phyloP scores from a whole-genome alignment of 2,113 vertebrate genomes.

The Sylvilagus bachmani region DNA sequence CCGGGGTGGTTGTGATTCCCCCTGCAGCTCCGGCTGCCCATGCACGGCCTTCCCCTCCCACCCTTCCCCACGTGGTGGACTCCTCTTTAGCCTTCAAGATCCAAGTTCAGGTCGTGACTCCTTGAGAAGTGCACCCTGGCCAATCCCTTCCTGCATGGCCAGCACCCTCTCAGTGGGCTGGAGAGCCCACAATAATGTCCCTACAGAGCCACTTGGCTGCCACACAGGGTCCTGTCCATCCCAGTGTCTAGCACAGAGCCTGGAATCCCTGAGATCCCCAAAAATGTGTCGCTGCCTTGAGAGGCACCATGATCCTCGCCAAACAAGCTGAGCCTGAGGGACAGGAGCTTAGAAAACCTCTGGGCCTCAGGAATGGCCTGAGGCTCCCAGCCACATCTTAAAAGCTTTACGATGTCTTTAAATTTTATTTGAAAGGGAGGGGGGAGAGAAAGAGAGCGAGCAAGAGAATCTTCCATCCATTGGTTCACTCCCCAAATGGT shows the following conservation, averaged over 20 bases:
- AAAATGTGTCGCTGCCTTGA: conserved; percentile 23
- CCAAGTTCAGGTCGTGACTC: not conserved
- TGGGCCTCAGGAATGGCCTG: not conserved
- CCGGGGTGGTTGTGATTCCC: not conserved
- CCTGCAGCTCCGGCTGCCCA: not conserved
- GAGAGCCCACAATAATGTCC: not conserved
- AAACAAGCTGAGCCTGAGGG: not conserved
- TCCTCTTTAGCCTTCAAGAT: not conserved
- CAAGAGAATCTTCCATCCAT: too few relatives aligned
- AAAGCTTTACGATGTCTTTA: too few relatives aligned
- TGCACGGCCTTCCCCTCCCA: not conserved
- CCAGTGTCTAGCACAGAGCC: not conserved
- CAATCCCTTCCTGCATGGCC: not conserved
- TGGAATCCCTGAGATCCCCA: not conserved
- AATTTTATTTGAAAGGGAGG: too few relatives aligned
- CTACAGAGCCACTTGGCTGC: not conserved
- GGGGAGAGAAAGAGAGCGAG: too few relatives aligned
- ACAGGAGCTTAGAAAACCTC: not conserved
- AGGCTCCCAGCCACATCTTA: not conserved
- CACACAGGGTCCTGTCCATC: not conserved
- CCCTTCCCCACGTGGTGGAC: not conserved
- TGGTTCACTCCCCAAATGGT: too few relatives aligned
- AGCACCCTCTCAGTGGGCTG: not conserved
- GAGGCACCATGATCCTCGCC: not conserved
- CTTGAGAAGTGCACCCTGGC: conserved; percentile 5